phyloP scores from a whole-genome alignment of 1,140 invertebrate species.

The Xylocopa sonorina region DNA sequence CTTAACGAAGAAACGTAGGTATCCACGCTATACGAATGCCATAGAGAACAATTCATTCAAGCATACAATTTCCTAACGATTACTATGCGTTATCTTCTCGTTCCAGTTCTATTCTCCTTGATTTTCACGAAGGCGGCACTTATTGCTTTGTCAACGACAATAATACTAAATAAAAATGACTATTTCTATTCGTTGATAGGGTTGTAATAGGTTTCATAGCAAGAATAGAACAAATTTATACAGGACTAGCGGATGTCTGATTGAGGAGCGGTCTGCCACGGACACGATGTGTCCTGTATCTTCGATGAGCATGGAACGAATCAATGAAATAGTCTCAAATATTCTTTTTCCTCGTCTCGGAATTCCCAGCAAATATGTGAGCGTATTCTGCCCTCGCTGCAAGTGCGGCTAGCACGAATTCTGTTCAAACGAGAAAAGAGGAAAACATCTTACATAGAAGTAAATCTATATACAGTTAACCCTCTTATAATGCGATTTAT shows the following conservation, averaged over 20 bases:
- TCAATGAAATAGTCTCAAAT: conserved; percentile 77
- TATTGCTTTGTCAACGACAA: conserved; percentile 47
- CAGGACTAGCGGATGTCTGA: conserved; percentile 66
- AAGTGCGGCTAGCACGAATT: conserved; percentile 67
- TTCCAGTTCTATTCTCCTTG: conserved; percentile 37
- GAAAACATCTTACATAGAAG: too few relatives aligned
- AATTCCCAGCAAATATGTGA: conserved; percentile 65
- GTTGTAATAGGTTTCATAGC: conserved; percentile 31
- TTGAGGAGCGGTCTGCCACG: conserved; percentile 66
- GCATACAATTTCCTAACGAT: conserved; percentile 3
- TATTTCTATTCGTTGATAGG: conserved; percentile 40
- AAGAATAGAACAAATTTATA: conserved; percentile 49
- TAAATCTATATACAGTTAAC: too few relatives aligned
- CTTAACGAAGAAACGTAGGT: conserved; percentile 4
- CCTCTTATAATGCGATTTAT: too few relatives aligned
- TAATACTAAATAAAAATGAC: conserved; percentile 50
- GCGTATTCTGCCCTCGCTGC: conserved; percentile 65
- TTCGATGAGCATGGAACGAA: conserved; percentile 63
- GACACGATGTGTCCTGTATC: conserved; percentile 56
- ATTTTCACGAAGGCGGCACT: conserved; percentile 26
- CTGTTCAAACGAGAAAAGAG: too few relatives aligned
- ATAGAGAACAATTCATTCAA: neutral
- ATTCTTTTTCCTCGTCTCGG: conserved; percentile 69
- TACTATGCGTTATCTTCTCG: conserved; percentile 22
- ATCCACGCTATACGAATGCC: neutral